Evolutionary conservation across 2,888 invertebrate species (phyloP), one percentile per base, ranked within the genome.

Genomic region (Cheilosia vulpina): DNA sequence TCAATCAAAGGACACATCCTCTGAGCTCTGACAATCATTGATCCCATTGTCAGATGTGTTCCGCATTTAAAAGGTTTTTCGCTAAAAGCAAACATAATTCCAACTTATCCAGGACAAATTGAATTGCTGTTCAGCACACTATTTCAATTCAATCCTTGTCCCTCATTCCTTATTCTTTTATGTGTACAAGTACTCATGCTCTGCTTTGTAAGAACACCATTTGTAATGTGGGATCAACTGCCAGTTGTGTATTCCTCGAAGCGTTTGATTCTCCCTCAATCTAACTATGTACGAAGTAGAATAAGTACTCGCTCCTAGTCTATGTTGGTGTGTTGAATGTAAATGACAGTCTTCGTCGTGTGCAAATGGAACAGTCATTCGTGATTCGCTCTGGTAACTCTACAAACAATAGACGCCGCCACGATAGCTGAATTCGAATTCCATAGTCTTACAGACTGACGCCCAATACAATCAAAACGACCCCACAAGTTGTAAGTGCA

Each of bases 31-130:
- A 63, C 45, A 55, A 45, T 53, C 31, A 63, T 63, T 53, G n/a
- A 34, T 4, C 2, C 19, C 24, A 7, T 17, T 41, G 53, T 53
- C 41, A 45, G 45, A 24, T 31, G 15, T 66, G 7, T 13, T 41
- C 31, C n/a, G 6, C 53, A 11, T 27, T 27, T 66, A 53, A 66
- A 19, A 47, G 47, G 21, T 53, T 38, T 11, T 41, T 43, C 43
- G 27, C n/a, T n/a, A n/a, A 55, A 45, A 34, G 69, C 57, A 69
- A 69, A 69, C 57, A 69, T 69, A 57, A 69, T 47, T 69, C 45
- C 45, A 57, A 57, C 55, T 69, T 19, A 47, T 69, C 43, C 27
- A 41, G 11, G 17, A 69, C 45, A 57, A 69, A 69, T 66, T 63
- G 73, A 63, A 63, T 63, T 63, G 72, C 41, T 72, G 43, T 52